phyloP scores from a whole-genome alignment of 1,140 invertebrate genomes.

The Drosophila lacertosa region DNA sequence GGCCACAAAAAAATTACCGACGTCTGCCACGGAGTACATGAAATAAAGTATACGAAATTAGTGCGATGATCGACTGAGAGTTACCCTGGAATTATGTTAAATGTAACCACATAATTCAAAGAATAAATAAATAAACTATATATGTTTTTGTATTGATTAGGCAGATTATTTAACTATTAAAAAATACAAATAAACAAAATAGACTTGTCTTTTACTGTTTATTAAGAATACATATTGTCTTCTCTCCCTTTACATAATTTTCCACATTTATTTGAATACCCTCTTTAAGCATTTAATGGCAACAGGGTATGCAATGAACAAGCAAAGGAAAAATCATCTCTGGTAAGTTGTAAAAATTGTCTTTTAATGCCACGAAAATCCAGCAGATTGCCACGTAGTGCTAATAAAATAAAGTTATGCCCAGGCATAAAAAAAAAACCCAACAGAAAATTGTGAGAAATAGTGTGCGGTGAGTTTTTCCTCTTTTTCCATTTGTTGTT shows the following conservation, averaged over 20 bases:
- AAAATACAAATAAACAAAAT: too few relatives aligned
- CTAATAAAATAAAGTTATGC: slow-evolving; percentile 82
- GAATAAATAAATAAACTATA: too few relatives aligned
- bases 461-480: slow-evolving; percentile 55
- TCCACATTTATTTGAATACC: not conserved
- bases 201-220: too few relatives aligned
- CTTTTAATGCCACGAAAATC: slow-evolving; percentile 82
- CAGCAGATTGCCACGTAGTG: slow-evolving; percentile 83
- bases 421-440: slow-evolving; percentile 74
- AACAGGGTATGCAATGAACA: slow-evolving; percentile 20
- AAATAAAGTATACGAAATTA: slow-evolving; percentile 40
- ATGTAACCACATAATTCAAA: too few relatives aligned
- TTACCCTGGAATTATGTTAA: not conserved
- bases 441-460: slow-evolving; percentile 62
- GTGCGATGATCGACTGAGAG: not conserved
- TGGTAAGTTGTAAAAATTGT: slow-evolving; percentile 83
- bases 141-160: too few relatives aligned
- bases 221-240: too few relatives aligned
- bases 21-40: slow-evolving; percentile 45
- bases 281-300: not conserved
- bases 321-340: slow-evolving; percentile 66
- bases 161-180: too few relatives aligned
- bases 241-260: too few relatives aligned
- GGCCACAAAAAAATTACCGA: slow-evolving; percentile 55
- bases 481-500: slow-evolving; percentile 23